Percentiles rank a stretch among this genome's conserved stretches.
Evolutionary conservation across 2,797 vertebrate species (phyloP).

Genomic region (Microhierax caerulescens): DNA sequence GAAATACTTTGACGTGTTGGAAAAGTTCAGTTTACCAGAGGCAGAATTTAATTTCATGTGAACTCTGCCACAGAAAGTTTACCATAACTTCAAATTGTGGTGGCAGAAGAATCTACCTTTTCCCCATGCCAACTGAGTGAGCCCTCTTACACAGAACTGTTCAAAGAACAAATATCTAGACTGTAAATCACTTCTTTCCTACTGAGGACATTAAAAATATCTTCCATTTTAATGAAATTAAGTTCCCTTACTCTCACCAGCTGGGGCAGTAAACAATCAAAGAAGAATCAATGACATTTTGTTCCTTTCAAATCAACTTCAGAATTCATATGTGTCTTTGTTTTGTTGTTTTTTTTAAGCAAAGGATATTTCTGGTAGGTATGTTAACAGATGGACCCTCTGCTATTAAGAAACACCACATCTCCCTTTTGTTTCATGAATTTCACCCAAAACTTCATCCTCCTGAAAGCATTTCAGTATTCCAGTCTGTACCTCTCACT

Average conservation of each 20-base stretch:
- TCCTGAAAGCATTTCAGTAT: not conserved
- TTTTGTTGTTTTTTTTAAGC: not conserved
- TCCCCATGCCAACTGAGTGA: not conserved
- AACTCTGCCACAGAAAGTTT: not conserved
- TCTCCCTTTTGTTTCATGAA: rapidly evolving
- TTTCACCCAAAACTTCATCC: not conserved
- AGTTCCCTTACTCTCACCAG: not conserved
- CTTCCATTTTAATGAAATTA: not conserved
- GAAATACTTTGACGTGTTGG: not conserved
- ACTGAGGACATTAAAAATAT: not conserved
- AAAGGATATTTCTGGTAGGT: not conserved
- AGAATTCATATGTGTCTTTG: not conserved
- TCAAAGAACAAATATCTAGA: not conserved
- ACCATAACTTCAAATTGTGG: rapidly evolving
- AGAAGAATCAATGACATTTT: not conserved
- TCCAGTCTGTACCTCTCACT: not conserved
- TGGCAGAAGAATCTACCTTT: not conserved
- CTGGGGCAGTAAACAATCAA: not conserved
- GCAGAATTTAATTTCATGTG: not conserved
- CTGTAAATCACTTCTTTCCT: not conserved
- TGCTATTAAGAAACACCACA: not conserved
- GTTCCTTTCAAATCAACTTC: not conserved
- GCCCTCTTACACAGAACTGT: not conserved
- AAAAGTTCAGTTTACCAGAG: not conserved
- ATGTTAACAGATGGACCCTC: not conserved